Conservation (phyloP, 2,113 vertebrate species). For the Tinamus guttatus region DNA sequence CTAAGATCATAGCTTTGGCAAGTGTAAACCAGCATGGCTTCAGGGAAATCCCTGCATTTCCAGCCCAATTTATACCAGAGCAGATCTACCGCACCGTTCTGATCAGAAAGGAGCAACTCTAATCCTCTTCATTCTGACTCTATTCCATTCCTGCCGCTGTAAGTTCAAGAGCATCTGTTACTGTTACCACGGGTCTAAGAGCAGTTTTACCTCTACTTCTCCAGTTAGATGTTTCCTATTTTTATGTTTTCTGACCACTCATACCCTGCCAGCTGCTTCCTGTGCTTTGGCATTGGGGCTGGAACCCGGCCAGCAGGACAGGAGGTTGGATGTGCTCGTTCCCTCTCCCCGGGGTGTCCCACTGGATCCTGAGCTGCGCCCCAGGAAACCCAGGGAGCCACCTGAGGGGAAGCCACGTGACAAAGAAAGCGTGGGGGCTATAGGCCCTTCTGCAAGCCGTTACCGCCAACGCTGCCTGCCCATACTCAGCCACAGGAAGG, state of each 20-base stretch:
- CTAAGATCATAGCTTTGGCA: neutral
- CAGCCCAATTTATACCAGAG: neutral
- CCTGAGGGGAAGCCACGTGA: neutral
- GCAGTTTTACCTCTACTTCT: neutral
- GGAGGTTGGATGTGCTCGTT: neutral
- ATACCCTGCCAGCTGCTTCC: neutral
- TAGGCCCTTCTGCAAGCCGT: neutral
- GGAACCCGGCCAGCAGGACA: neutral
- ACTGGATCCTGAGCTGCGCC: neutral
- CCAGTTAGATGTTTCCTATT: neutral
- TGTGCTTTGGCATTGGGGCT: rapidly evolving
- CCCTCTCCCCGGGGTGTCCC: neutral
- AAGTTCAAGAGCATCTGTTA: slow-evolving; percentile 8
- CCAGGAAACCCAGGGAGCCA: neutral
- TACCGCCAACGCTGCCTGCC: slow-evolving; percentile 34
- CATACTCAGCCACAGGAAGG: neutral
- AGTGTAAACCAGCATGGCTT: neutral
- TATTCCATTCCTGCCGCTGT: neutral
- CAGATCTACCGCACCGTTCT: neutral
- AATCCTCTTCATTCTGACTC: neutral
- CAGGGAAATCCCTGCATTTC: neutral
- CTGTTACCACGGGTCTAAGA: neutral
- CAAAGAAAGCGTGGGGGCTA: neutral
- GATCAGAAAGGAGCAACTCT: neutral
- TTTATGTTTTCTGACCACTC: neutral